These are phyloP conservation scores for Fistularia tabacaria DNA, from an alignment of 2,797 vertebrate genomes.

Conservation along the genomic window DNA sequence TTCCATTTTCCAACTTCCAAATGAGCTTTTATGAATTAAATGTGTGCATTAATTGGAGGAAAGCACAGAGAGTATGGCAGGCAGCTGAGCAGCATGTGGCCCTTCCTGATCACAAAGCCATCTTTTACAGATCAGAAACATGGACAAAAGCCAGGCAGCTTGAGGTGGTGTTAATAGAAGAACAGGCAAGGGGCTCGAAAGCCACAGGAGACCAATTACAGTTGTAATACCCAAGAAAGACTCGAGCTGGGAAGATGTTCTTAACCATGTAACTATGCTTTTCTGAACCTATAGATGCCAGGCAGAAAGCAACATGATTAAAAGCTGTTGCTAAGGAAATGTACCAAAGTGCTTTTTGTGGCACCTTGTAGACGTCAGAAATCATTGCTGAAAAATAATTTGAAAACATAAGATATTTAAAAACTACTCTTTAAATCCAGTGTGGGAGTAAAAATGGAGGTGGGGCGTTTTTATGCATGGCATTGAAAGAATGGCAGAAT, in stretches of 20 bases:
- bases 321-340: no score
- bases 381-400: no score
- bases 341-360: no score
- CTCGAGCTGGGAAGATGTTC: constrained; percentile 33
- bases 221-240: constrained; percentile 50
- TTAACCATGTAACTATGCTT: constrained; percentile 10
- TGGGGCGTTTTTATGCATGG: no score
- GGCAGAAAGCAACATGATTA: no score
- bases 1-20: no score
- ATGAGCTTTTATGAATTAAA: neutral
- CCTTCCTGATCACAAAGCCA: constrained; percentile 36
- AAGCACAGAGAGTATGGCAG: constrained; percentile 2
- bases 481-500: no score
- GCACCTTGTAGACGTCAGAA: no score
- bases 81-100: constrained; percentile 33
- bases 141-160: constrained; percentile 54
- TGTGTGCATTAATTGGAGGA: neutral
- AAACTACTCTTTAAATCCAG: no score
- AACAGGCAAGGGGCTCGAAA: constrained; percentile 40
- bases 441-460: no score
- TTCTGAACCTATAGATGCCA: no score
- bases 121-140: constrained; percentile 62
- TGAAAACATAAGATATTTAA: no score
- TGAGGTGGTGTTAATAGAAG: constrained; percentile 58
- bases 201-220: constrained; percentile 64